Evolutionary conservation across 2,113 vertebrate genomes (phyloP), one percentile per base, ranked within the genome.

Genomic region (Anhinga anhinga): DNA sequence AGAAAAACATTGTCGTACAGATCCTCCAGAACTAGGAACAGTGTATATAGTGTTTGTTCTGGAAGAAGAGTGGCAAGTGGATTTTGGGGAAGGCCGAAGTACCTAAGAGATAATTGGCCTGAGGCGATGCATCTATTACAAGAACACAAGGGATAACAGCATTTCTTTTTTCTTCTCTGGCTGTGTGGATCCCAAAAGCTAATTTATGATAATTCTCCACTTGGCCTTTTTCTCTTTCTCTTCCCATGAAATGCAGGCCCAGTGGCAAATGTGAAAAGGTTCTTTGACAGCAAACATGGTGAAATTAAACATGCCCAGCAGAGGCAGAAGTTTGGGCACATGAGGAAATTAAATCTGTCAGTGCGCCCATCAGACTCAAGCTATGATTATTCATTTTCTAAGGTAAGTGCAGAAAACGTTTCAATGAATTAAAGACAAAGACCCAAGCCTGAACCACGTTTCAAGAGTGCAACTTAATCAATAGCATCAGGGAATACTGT

Each of bases 381-480:
- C n/a, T 78, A 15, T 70, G 49, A 92, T 90, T 86, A 92, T 80
- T 95, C 23, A 92, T 95, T 95, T 96, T 76, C 80, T 34, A 88
- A 83, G n/a, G 38, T 47, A 91, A 87, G 9, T 17, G 18, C 32
- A 90, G 81, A 95, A 76, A 92, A 72, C 30, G 19, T 15, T 47
- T 42, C 84, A 34, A 29, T 74, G 32, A 72, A 84, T 85, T 81
- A 89, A 92, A 69, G 84, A 55, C 84, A 70, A 88, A 86, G 70
- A 59, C 65, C 44, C 27, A 77, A 93, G 78, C 69, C 55, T 76
- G 85, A 94, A 82, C 1, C 1, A 2, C 76, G 55, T 44, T 89
- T 66, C 91, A 55, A 82, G 72, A 74, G 16, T 27, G 44, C 12
- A 58, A 27, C 15, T 83, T 89, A 77, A 93, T 76, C 78, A 90